Evolutionary conservation across 2,113 vertebrate genomes (phyloP).

Genomic region (Chunga burmeisteri): DNA sequence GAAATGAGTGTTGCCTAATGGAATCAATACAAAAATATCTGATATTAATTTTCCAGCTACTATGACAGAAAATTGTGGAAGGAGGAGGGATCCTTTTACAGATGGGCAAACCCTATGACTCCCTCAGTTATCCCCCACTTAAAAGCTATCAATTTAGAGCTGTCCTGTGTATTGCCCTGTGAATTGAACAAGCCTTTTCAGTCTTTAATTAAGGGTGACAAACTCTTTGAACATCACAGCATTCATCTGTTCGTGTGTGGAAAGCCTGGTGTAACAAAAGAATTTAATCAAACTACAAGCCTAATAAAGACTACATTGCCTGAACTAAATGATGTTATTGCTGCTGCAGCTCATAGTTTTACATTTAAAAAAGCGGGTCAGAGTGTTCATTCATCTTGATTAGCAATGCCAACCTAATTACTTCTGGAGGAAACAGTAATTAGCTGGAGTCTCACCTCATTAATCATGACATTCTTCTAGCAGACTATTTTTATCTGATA

Average conservation of each 20-base stretch:
- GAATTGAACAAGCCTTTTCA: conserved; percentile 79
- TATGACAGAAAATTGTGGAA: conserved; percentile 35
- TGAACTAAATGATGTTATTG: conserved; percentile 82
- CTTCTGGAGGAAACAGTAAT: conserved; percentile 98
- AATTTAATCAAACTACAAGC: conserved; percentile 84
- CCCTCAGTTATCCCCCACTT: conserved; percentile 67
- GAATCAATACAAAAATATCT: conserved; percentile 63
- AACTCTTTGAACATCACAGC: conserved; percentile 82
- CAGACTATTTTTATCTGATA: conserved; percentile 98
- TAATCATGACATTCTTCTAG: conserved; percentile 98
- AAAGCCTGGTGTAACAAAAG: conserved; percentile 82
- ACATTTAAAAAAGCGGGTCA: conserved; percentile 84
- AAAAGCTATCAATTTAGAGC: conserved; percentile 82
- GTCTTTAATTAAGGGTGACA: conserved; percentile 85
- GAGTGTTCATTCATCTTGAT: conserved; percentile 91
- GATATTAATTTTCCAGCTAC: conserved; percentile 49
- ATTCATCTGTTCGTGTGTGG: conserved; percentile 80
- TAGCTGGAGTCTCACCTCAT: conserved; percentile 98
- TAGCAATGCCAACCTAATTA: conserved; percentile 97
- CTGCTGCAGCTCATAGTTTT: conserved; percentile 77
- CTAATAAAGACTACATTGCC: conserved; percentile 82
- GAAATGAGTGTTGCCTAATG: conserved; percentile 49
- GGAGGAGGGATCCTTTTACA: conserved; percentile 48
- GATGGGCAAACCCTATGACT: conserved; percentile 64
- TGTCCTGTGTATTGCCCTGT: conserved; percentile 73